These are phyloP conservation scores for Malacoctenus gilli DNA, from an alignment of 2,797 vertebrate genomes.

Conservation along the genomic window DNA sequence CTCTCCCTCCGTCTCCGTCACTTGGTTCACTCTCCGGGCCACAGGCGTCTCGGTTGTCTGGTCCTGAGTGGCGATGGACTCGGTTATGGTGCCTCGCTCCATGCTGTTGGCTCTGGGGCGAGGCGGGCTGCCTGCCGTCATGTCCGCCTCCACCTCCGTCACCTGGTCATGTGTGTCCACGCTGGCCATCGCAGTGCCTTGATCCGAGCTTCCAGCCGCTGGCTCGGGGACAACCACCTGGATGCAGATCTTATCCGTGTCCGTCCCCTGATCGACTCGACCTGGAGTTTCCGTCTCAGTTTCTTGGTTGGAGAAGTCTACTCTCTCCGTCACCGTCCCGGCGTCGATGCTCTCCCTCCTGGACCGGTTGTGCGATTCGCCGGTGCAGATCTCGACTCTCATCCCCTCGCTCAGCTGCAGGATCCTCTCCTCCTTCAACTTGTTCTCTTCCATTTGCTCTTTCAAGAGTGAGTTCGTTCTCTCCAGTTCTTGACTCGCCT, in stretches of 20 bases:
- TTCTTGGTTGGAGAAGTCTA: constrained; percentile 66
- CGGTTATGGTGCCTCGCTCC: constrained; percentile 73
- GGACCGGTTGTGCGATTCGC: constrained; percentile 47
- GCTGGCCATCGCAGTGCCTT: constrained; percentile 30
- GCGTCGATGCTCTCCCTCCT: constrained; percentile 76
- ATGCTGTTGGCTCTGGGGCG: constrained; percentile 75
- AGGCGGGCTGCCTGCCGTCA: constrained; percentile 44
- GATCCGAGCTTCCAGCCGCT: constrained; percentile 37
- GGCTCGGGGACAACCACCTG: constrained; percentile 54
- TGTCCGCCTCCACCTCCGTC: constrained; percentile 43
- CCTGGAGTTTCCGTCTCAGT: constrained; percentile 54
- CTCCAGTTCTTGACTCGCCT: constrained; percentile 85
- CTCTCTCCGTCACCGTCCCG: constrained; percentile 56
- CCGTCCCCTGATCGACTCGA: constrained; percentile 75
- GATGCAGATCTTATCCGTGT: constrained; percentile 72
- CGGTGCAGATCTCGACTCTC: constrained; percentile 67
- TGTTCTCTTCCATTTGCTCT: constrained; percentile 85
- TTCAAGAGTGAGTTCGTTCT: constrained; percentile 80
- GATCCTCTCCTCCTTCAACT: constrained; percentile 86
- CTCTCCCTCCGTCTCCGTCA: constrained; percentile 68
- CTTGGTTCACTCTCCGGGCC: constrained; percentile 60
- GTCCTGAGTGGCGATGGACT: constrained; percentile 68
- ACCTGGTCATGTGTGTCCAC: constrained; percentile 36
- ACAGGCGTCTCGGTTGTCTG: constrained; percentile 70
- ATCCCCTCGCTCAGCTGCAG: constrained; percentile 82